Percentiles rank a stretch among this genome's conserved stretches.
Conservation (phyloP, 2,113 vertebrate species). For the Empidonax traillii region DNA sequence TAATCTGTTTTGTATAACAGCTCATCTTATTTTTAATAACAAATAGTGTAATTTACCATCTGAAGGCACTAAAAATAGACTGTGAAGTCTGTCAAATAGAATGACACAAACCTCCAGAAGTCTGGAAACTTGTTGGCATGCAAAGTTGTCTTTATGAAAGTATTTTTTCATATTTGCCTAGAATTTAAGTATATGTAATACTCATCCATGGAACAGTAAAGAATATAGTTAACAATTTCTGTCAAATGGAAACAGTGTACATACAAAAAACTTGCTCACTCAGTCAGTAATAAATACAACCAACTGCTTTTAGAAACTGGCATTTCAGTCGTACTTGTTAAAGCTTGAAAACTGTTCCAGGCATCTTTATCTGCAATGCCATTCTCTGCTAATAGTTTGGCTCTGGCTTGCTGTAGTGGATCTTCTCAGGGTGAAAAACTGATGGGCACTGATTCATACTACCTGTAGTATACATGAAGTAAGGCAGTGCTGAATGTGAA, state of each 20-base stretch:
- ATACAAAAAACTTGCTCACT: neutral
- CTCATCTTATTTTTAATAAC: neutral
- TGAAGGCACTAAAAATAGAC: neutral
- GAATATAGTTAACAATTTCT: neutral
- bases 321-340: neutral
- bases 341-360: neutral
- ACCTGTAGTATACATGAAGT: neutral
- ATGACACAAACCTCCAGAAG: neutral
- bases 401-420: neutral
- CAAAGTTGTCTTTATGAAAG: neutral
- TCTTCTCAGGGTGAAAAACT: neutral
- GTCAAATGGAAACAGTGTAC: neutral
- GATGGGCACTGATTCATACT: neutral
- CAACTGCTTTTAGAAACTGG: neutral
- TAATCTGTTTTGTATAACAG: neutral
- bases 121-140: neutral
- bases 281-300: neutral
- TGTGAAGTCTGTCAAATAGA: neutral
- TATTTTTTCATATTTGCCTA: neutral
- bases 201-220: neutral
- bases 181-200: neutral
- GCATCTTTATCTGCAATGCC: neutral
- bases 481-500: neutral
- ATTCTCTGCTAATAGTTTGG: neutral
- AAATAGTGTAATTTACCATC: neutral